These are phyloP conservation scores for Serilophus lunatus DNA, from an alignment of 2,113 vertebrate genomes.

Conservation along the genomic window DNA sequence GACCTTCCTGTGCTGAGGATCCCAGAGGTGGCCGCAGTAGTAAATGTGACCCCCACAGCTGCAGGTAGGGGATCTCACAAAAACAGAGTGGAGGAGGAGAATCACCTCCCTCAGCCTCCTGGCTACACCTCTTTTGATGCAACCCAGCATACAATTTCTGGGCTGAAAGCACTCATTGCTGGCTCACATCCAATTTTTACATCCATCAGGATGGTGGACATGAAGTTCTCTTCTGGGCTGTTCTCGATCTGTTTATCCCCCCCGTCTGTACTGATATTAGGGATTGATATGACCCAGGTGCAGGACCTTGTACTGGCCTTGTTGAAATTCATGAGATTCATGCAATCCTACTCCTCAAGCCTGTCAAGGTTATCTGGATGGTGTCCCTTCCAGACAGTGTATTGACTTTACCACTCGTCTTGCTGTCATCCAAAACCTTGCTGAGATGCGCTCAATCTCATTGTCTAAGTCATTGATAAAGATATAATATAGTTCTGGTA, in stretches of 20 bases:
- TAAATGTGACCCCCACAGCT: background rate
- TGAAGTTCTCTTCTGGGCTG: background rate
- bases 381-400: background rate
- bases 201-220: background rate
- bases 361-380: background rate
- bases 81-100: background rate
- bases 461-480: background rate
- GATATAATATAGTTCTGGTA: background rate
- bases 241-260: background rate
- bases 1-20: background rate
- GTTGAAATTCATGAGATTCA: background rate
- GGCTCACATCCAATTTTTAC: background rate
- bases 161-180: background rate
- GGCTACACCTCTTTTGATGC: background rate
- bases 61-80: background rate
- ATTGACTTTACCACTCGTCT: background rate
- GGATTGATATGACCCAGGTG: background rate
- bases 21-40: background rate
- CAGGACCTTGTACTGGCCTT: background rate
- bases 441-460: background rate
- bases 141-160: background rate
- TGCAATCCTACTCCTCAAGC: background rate
- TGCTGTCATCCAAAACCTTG: background rate
- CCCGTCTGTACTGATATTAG: background rate
- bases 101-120: background rate